A percentile compares a stretch with the other conserved stretches of the same genome.
Evolutionary conservation across 2,113 vertebrate species (phyloP).

Genomic region (Macaca fascicularis): DNA sequence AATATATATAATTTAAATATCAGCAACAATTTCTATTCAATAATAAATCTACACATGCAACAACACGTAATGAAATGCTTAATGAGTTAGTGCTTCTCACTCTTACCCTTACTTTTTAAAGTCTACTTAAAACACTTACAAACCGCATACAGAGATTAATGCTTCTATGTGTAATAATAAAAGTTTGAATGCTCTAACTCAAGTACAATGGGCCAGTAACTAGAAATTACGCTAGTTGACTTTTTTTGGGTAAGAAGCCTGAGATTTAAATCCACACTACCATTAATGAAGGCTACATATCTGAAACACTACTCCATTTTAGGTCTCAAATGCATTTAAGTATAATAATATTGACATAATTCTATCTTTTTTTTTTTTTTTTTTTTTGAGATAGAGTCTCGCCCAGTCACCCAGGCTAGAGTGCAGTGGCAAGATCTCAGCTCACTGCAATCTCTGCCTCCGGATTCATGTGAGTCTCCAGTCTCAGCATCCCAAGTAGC

Average conservation of each 20-base stretch:
- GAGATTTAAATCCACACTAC: background rate
- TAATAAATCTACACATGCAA: background rate
- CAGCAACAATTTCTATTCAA: background rate
- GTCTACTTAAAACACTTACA: background rate
- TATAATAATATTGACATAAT: background rate
- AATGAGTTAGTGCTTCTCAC: background rate
- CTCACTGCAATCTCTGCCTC: too few relatives aligned
- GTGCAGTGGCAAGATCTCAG: too few relatives aligned
- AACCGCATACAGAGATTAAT: background rate
- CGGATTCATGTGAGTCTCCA: too few relatives aligned
- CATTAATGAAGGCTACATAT: background rate
- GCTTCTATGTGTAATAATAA: background rate
- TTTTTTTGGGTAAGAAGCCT: background rate
- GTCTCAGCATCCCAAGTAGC: too few relatives aligned
- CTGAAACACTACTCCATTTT: background rate
- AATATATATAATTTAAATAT: background rate
- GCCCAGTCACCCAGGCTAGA: too few relatives aligned
- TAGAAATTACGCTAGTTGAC: background rate
- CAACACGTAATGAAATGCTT: background rate
- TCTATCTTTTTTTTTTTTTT: too few relatives aligned
- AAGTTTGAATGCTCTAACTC: background rate
- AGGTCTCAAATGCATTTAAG: background rate
- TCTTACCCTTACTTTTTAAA: background rate
- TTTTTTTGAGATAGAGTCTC: too few relatives aligned
- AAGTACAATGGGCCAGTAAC: background rate